phyloP scores from a whole-genome alignment of 1,140 invertebrate species.

The Pseudomyrmex flavicornis region DNA sequence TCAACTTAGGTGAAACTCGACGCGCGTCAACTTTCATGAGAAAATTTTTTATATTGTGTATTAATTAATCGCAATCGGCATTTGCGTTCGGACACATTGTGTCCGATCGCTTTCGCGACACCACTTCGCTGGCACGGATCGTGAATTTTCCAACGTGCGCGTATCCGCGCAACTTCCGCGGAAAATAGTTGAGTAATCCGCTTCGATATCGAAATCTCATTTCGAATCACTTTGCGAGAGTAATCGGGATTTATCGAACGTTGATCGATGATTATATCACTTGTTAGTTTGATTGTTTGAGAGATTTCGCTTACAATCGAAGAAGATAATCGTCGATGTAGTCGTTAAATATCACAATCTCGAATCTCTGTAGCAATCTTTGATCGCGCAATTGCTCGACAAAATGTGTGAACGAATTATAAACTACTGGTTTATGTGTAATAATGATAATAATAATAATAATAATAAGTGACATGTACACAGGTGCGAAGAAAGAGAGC shows the following conservation, averaged over 20 bases:
- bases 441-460: background rate
- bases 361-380: background rate
- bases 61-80: constrained; percentile 32
- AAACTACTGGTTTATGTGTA: constrained; percentile 2
- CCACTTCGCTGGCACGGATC: no score
- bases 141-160: no score
- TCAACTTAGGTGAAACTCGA: constrained; percentile 22
- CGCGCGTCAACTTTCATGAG: constrained; percentile 7
- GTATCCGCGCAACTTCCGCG: background rate
- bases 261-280: background rate
- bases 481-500: constrained; percentile 1
- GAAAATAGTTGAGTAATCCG: background rate
- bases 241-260: no score
- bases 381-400: background rate
- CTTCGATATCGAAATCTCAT: no score
- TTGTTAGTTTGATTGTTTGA: no score
- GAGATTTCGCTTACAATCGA: no score
- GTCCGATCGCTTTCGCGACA: background rate
- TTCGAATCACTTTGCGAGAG: background rate
- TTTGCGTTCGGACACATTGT: background rate
- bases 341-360: no score
- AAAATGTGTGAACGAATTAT: background rate
- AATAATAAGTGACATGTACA: background rate
- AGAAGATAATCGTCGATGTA: no score
- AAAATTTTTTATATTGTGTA: background rate